These are phyloP conservation scores for Corydoras maculifer DNA, from an alignment of 2,113 vertebrate genomes.

Conservation along the genomic window DNA sequence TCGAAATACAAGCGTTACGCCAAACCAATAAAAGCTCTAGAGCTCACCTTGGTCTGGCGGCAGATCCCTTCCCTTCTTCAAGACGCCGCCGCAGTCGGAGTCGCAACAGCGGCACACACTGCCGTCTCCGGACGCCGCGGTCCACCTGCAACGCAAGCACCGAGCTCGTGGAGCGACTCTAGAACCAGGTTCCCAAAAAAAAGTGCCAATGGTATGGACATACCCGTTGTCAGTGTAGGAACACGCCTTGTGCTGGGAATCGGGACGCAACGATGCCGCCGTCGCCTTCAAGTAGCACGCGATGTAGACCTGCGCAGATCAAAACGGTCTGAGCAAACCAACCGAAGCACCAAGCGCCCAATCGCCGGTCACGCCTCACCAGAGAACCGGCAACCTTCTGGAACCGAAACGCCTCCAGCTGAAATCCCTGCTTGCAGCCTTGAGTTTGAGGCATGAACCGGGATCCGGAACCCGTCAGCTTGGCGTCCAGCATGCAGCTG, in stretches of 20 bases:
- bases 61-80: not conserved
- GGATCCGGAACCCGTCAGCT: constrained; percentile 52
- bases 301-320: constrained; percentile 32
- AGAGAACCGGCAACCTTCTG: constrained; percentile 34
- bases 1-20: no score
- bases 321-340: not conserved
- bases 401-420: constrained; percentile 60
- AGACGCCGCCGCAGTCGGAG: constrained; percentile 6
- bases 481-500: constrained; percentile 60
- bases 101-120: constrained; percentile 36
- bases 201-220: not conserved
- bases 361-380: constrained; percentile 32
- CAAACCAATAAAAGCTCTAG: no score
- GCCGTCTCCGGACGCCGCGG: constrained; percentile 22
- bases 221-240: constrained; percentile 20
- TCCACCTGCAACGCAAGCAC: constrained; percentile 24
- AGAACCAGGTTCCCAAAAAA: not conserved
- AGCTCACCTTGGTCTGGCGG: not conserved
- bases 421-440: constrained; percentile 55
- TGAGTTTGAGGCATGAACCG: constrained; percentile 52
- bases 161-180: not conserved
- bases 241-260: constrained; percentile 34
- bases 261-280: constrained; percentile 1
- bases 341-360: not conserved
- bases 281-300: constrained; percentile 30